Conservation (phyloP, 2,113 vertebrate genomes). For the Apodemus speciosus region DNA sequence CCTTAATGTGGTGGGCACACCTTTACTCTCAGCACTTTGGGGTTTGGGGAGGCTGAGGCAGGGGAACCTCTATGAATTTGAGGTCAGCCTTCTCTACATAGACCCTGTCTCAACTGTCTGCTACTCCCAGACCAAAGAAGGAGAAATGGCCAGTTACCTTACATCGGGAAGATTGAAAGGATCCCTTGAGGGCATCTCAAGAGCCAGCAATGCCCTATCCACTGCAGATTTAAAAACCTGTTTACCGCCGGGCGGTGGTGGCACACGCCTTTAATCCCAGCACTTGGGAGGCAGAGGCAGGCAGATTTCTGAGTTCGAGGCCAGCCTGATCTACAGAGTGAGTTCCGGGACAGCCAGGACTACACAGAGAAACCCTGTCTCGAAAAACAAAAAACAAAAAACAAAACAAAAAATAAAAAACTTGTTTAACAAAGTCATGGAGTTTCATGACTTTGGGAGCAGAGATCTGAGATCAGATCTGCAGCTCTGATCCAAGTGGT, state of each 20-base stretch:
- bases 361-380: too few species aligned
- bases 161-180: not conserved
- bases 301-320: too few species aligned
- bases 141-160: not conserved
- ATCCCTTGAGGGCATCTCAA: not conserved
- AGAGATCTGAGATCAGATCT: too few species aligned
- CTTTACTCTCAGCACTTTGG: not conserved
- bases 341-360: too few species aligned
- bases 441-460: not conserved
- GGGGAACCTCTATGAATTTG: not conserved
- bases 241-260: too few species aligned
- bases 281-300: too few species aligned
- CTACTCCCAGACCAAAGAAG: not conserved
- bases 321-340: too few species aligned
- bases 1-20: not conserved
- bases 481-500: not conserved
- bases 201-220: not conserved
- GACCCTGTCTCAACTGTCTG: not conserved
- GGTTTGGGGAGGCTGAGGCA: not conserved
- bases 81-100: not conserved
- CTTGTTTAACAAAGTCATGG: not conserved
- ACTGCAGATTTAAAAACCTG: not conserved
- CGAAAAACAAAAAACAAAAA: too few species aligned
- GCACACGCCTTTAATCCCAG: too few species aligned
- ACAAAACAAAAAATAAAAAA: too few species aligned